Base-by-base conservation (phyloP, 2,113 vertebrate genomes). In the Phyllostomus hastatus region DNA sequence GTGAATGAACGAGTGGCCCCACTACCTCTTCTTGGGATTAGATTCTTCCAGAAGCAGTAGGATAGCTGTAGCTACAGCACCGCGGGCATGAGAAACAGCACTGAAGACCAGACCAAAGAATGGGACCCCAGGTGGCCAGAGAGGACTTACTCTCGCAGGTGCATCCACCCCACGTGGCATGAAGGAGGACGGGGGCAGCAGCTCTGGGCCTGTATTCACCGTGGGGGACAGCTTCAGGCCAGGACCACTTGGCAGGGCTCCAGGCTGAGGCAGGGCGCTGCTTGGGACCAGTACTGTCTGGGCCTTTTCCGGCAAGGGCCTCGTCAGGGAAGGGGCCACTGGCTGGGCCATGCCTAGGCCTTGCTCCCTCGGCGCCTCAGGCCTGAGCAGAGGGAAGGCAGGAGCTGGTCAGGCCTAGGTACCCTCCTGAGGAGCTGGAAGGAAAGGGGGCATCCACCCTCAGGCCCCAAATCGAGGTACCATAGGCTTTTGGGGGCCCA, bases 101-200 rank as follows among this genome's bases (percentile, higher is more conserved):
- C 22, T 12, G 10, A 48, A 84, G 54, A 19, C 57, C 38, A 67
- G 72, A 35, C 3, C 28, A 12, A 46, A 48, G 46, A 35, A 5
- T 1, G 22, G 31, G 54, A 41, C 38, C 12, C 59, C 35, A 12
- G 22, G 17, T 4, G 28, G 7, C 75, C 31, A 16, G 22, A 69
- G 43, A 87, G 2, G 46, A 80, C 98, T 97, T 84, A 98, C 98
- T 93, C 8, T 5, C 48, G 91, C 26, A 20, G 80, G 33, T 10
- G 38, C 72, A 38, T 41, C 61, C 14, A n/a, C 91, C n/a, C 31
- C 19, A 0, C 59, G 46, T 24, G 89, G 92, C 96, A 96, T 94
- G 96, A 99, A 99, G 91, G 98, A 98, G 31, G 98, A 98, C 4
- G 98, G 98, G 66, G 98, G 98, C 93, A 98, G 78, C 87, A 99